These are phyloP conservation scores for Chrysogorgia sp. DNA, from an alignment of 92 coral and sea anemone species.

Conservation along the genomic window DNA sequence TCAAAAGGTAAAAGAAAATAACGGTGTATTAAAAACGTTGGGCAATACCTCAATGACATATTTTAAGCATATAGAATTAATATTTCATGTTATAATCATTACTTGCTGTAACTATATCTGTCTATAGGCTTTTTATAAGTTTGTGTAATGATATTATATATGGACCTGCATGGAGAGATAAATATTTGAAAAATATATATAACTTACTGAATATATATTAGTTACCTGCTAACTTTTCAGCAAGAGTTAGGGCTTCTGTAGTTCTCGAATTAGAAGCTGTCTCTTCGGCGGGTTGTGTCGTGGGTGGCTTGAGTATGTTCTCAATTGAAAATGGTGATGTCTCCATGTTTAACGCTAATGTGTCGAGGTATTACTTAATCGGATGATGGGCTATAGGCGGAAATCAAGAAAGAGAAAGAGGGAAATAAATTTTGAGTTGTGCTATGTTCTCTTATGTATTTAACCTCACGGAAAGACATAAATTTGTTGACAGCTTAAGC, in stretches of 20 bases:
- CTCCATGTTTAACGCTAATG: constrained; percentile 65
- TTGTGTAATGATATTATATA: neutral
- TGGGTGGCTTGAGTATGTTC: constrained; percentile 91
- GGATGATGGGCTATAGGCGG: neutral
- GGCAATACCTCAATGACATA: too few relatives aligned
- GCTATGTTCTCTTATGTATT: constrained; percentile 1
- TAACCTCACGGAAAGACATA: constrained; percentile 46
- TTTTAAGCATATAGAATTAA: too few relatives aligned
- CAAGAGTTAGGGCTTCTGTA: constrained; percentile 82
- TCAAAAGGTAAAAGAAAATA: too few relatives aligned
- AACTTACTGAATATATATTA: neutral
- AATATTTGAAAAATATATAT: neutral
- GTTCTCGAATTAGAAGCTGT: constrained; percentile 68
- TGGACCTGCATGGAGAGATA: neutral
- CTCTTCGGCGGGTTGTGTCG: constrained; percentile 70
- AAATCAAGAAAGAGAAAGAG: neutral
- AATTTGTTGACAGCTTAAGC: constrained; percentile 48
- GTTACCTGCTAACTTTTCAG: constrained; percentile 92
- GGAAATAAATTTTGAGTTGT: neutral
- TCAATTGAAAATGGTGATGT: constrained; percentile 91
- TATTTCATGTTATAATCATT: too few relatives aligned
- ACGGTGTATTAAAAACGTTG: too few relatives aligned
- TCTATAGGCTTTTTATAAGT: too few relatives aligned
- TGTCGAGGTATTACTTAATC: neutral
- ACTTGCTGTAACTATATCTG: too few relatives aligned